Percentiles rank a stretch among this genome's conserved stretches.
These are phyloP conservation scores for Zaprionus ghesquierei DNA, from an alignment of 1,140 invertebrate genomes.

Conservation along the genomic window DNA sequence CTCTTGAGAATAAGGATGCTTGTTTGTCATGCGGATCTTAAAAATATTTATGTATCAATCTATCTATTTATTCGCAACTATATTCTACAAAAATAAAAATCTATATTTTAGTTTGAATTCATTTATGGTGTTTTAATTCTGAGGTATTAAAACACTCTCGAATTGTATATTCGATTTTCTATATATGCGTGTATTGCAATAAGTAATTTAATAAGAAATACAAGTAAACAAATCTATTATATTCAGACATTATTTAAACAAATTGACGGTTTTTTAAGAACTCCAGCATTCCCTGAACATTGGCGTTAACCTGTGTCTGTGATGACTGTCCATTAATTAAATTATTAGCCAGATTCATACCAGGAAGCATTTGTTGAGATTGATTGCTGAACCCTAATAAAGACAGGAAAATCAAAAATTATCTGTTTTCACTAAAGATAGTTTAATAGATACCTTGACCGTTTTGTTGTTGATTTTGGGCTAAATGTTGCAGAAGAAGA, in stretches of 20 bases:
- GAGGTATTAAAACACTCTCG: conserved; percentile 11
- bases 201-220: conserved; percentile 71
- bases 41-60: neutral
- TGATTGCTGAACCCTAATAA: conserved; percentile 63
- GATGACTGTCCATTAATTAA: conserved; percentile 71
- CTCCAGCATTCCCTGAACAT: conserved; percentile 82
- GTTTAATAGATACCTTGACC: conserved; percentile 32
- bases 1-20: conserved; percentile 94
- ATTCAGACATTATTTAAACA: conserved; percentile 69
- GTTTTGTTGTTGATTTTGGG: conserved; percentile 69
- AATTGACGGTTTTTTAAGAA: conserved; percentile 82
- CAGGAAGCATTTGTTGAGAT: conserved; percentile 59
- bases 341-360: conserved; percentile 70
- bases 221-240: conserved; percentile 67
- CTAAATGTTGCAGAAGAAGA: conserved; percentile 76
- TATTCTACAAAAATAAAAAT: conserved; percentile 13
- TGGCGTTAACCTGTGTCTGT: conserved; percentile 81
- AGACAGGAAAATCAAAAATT: neutral
- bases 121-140: neutral
- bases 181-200: conserved; percentile 66
- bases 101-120: neutral
- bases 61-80: conserved; percentile 51
- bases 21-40: conserved; percentile 90
- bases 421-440: neutral
- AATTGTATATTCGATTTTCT: conserved; percentile 71